phyloP scores from a whole-genome alignment of 2,113 vertebrate species.

The Corythoichthys haematopterus region DNA sequence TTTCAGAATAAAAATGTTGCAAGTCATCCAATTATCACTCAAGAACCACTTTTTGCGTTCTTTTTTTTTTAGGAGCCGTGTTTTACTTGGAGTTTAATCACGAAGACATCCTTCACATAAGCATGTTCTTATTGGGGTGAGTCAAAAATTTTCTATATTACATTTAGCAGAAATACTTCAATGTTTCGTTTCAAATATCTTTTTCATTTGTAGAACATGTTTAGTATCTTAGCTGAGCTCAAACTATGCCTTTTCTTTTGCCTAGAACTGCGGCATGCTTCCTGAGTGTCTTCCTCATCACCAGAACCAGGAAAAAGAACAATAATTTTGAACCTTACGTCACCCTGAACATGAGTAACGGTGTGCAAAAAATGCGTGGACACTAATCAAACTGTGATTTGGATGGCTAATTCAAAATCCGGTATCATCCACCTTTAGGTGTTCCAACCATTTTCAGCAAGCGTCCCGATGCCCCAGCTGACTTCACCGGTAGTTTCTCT shows the following conservation, averaged over 20 bases:
- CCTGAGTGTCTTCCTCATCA: conserved; percentile 89
- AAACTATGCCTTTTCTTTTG: not conserved
- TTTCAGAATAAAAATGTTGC: not conserved
- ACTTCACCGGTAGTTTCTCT: conserved; percentile 86
- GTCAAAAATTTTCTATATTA: conserved; percentile 38
- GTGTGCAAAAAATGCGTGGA: conserved; percentile 63
- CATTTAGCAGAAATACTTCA: not conserved
- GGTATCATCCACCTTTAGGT: conserved; percentile 64
- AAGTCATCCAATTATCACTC: not conserved
- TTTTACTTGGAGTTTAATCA: conserved; percentile 90
- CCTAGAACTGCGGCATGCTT: conserved; percentile 82
- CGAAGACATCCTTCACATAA: conserved; percentile 84
- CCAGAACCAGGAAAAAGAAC: conserved; percentile 80
- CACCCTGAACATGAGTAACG: conserved; percentile 89
- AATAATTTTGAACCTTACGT: conserved; percentile 91
- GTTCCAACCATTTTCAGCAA: conserved; percentile 87
- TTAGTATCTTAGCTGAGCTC: not conserved
- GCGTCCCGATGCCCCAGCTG: conserved; percentile 81
- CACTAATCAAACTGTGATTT: not conserved
- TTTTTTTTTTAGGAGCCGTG: conserved; percentile 74
- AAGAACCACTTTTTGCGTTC: not conserved
- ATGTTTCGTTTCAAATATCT: not conserved
- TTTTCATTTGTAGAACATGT: not conserved
- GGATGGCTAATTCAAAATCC: not conserved
- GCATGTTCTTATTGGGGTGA: conserved; percentile 93